Evolutionary conservation across 2,113 vertebrate species (phyloP), one percentile per base, ranked within the genome.

Genomic region (Melanerpes formicivorus): DNA sequence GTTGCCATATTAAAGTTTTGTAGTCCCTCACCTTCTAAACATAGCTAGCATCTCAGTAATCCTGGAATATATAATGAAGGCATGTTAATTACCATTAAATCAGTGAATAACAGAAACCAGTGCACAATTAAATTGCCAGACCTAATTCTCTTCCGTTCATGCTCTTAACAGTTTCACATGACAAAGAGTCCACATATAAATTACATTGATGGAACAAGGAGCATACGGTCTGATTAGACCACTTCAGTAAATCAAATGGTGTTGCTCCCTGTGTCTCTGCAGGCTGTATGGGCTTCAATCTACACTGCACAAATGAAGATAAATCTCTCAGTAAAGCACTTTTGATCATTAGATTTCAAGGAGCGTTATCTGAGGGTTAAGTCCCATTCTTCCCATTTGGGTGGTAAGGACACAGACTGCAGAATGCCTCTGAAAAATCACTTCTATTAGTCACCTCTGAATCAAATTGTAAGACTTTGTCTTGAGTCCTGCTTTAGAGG

Each of bases 111-210:
- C 77, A 78, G 48, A 87, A 92, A 75, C 27, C 54, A 84, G 56
- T 58, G n/a, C 64, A 80, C 69, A 89, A 94, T 91, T 87, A 84
- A 85, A 82, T 85, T 65, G 74, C 42, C 29, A 90, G 71, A 67
- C 50, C 75, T 52, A 10, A 78, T 85, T 92, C n/a, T 74, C 50
- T 92, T 88, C 80, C 69, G 64, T 90, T 96, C 78, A 93, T 70
- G 80, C 56, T 76, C 18, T 74, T 63, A 92, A 78, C 29, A 63
- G 74, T 72, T 88, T 80, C 77, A 76, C 54, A 30, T 23, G 81
- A 79, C 69, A 74, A 95, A 67, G 3, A 65, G 30, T 63, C n/a
- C 42, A 76, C 52, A 56, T 52, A 13, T 63, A 74, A 90, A 66
- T 66, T 60, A 76, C 0, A 0, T 23, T 40, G 59, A 73, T 0